Percentiles rank a stretch among this genome's conserved stretches.
Conservation (phyloP, 2,797 vertebrate species). For the Chloroceryle amazona region DNA sequence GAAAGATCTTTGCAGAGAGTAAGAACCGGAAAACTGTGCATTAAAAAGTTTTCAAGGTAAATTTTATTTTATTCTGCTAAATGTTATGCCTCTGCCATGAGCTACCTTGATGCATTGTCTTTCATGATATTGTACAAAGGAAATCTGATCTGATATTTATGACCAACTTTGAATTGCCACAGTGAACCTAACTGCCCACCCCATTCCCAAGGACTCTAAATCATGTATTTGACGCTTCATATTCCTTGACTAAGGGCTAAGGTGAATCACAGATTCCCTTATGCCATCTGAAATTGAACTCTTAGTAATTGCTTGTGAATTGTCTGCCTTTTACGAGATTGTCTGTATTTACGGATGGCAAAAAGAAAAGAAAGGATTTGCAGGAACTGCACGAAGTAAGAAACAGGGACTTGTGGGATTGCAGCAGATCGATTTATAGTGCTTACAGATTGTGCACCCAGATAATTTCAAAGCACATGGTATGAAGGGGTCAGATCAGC, state of each 20-base stretch:
- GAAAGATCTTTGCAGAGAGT: not conserved
- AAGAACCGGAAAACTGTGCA: not conserved
- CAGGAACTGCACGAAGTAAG: not conserved
- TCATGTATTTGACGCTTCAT: not conserved
- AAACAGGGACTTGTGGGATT: not conserved
- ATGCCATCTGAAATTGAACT: fast-evolving
- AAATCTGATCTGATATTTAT: not conserved
- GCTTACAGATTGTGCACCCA: slow-evolving; percentile 63
- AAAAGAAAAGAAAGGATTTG: not conserved
- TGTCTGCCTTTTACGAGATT: not conserved
- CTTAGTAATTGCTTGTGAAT: fast-evolving
- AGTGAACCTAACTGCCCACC: not conserved
- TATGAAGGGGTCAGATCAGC: slow-evolving; percentile 68
- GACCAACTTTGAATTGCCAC: not conserved
- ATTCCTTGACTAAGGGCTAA: not conserved
- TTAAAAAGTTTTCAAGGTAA: not conserved
- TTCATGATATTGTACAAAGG: not conserved
- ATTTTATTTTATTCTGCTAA: not conserved
- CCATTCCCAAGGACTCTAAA: not conserved
- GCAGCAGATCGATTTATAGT: slow-evolving; percentile 40
- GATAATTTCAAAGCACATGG: slow-evolving; percentile 71
- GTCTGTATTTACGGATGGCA: not conserved
- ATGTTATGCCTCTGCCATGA: not conserved
- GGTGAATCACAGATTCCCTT: not conserved
- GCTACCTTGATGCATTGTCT: not conserved